These are phyloP conservation scores for Platichthys flesus DNA, from an alignment of 2,113 vertebrate genomes.

Conservation along the genomic window DNA sequence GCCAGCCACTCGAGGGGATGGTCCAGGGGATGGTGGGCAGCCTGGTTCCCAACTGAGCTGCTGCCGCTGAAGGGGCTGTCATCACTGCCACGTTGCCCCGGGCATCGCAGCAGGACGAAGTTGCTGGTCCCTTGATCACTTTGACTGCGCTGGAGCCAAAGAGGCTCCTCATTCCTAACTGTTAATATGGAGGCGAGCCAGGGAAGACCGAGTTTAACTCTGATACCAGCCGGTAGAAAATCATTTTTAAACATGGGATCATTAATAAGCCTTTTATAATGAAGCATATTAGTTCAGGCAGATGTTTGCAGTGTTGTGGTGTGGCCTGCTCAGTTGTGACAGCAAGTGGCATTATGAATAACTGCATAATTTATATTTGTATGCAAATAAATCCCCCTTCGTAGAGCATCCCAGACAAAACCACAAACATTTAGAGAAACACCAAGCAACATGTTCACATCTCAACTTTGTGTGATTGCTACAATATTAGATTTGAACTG, in stretches of 20 bases:
- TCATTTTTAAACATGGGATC: conserved; percentile 31
- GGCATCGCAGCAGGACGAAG: conserved; percentile 54
- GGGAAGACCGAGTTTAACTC: conserved; percentile 27
- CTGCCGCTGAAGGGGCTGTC: conserved; percentile 50
- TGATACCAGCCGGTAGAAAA: conserved; percentile 26
- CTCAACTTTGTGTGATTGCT: neutral
- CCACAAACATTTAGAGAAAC: conserved; percentile 11
- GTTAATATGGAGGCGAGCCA: conserved; percentile 63
- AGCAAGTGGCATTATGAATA: neutral
- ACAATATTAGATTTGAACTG: conserved; percentile 34
- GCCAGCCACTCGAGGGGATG: conserved; percentile 41
- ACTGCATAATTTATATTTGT: neutral
- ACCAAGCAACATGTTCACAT: neutral
- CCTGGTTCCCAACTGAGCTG: conserved; percentile 67
- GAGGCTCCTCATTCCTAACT: conserved; percentile 46
- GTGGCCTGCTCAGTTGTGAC: neutral
- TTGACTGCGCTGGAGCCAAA: conserved; percentile 47
- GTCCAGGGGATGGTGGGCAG: conserved; percentile 40
- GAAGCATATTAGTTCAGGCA: no score
- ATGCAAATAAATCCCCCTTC: neutral
- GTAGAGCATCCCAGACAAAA: conserved; percentile 5
- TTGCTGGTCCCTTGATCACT: conserved; percentile 55
- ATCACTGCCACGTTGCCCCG: conserved; percentile 50
- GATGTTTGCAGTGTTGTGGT: neutral
- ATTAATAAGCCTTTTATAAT: neutral